A percentile compares a stretch with the other conserved stretches of the same genome.
Evolutionary conservation across 2,888 invertebrate species (phyloP).

Genomic region (Drosophila aldrichi): DNA sequence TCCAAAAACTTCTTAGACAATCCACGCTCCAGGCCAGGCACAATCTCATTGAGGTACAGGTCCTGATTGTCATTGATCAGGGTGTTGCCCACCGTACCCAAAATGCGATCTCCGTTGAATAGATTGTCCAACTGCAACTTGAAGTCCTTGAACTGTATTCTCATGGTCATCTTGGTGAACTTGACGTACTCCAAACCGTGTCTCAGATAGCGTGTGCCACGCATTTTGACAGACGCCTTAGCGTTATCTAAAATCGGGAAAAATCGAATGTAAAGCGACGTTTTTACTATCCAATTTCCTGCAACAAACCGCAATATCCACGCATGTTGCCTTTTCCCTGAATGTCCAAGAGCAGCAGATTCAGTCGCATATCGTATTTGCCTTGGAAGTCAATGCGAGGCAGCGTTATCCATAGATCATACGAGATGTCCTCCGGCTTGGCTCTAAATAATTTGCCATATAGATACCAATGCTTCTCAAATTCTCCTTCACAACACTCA

Average conservation of each 20-base stretch:
- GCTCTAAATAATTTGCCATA: slow-evolving; percentile 62
- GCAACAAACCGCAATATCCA: slow-evolving; percentile 80
- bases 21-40: slow-evolving; percentile 84
- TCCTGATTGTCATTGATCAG: slow-evolving; percentile 85
- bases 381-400: slow-evolving; percentile 84
- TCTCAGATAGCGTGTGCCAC: slow-evolving; percentile 76
- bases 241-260: slow-evolving; percentile 76
- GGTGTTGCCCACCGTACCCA: slow-evolving; percentile 84
- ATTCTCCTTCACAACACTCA: slow-evolving; percentile 46
- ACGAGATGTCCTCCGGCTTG: slow-evolving; percentile 80
- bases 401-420: slow-evolving; percentile 83
- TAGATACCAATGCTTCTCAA: too few relatives aligned
- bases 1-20: slow-evolving; percentile 83
- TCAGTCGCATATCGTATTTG: slow-evolving; percentile 83
- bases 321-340: slow-evolving; percentile 84
- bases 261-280: background rate
- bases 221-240: slow-evolving; percentile 83
- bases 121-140: slow-evolving; percentile 84
- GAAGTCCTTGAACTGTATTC: slow-evolving; percentile 81
- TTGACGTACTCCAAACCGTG: slow-evolving; percentile 83
- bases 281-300: too few relatives aligned
- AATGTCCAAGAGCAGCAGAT: slow-evolving; percentile 83
- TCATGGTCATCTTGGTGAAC: slow-evolving; percentile 83
- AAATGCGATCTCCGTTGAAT: slow-evolving; percentile 83
- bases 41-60: slow-evolving; percentile 83